Evolutionary conservation across 1,140 invertebrate genomes (phyloP).

Genomic region (Rhysida immarginata): DNA sequence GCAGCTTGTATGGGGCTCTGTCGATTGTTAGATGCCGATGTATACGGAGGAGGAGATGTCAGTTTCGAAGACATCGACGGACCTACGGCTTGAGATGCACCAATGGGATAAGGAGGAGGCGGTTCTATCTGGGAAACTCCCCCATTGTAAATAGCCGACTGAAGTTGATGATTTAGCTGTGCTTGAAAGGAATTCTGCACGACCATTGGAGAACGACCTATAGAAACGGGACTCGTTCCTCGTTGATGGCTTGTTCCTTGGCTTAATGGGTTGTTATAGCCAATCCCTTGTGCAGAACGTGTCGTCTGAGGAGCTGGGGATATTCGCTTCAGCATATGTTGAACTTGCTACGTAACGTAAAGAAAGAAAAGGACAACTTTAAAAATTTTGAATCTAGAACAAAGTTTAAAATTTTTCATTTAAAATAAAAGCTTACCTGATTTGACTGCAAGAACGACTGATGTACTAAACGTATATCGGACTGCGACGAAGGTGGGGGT

Average conservation of each 20-base stretch:
- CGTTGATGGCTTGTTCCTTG: conserved; percentile 27
- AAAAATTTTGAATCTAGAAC: neutral
- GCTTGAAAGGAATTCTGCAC: conserved; percentile 46
- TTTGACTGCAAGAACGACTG: conserved; percentile 10
- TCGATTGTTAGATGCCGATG: conserved; percentile 53
- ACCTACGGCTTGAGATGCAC: conserved; percentile 24
- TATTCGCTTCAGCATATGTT: conserved; percentile 69
- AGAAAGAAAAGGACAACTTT: neutral
- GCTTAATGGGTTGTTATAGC: conserved; percentile 21
- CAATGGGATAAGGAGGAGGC: conserved; percentile 59
- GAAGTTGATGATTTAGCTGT: conserved; percentile 69
- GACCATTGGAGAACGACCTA: conserved; percentile 32
- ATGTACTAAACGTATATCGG: conserved; percentile 5
- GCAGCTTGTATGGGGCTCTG: conserved; percentile 65
- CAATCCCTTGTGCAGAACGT: neutral
- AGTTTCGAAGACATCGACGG: conserved; percentile 22
- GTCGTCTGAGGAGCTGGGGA: conserved; percentile 46
- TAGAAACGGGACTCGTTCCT: conserved; percentile 60
- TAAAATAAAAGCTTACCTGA: conserved; percentile 5
- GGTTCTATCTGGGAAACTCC: conserved; percentile 40
- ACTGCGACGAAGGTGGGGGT: conserved; percentile 12
- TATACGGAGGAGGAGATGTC: conserved; percentile 52
- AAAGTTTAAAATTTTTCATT: no score
- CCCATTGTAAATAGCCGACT: conserved; percentile 48
- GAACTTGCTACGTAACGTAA: conserved; percentile 38